phyloP scores from a whole-genome alignment of 2,797 vertebrate genomes.

The Catharus ustulatus region DNA sequence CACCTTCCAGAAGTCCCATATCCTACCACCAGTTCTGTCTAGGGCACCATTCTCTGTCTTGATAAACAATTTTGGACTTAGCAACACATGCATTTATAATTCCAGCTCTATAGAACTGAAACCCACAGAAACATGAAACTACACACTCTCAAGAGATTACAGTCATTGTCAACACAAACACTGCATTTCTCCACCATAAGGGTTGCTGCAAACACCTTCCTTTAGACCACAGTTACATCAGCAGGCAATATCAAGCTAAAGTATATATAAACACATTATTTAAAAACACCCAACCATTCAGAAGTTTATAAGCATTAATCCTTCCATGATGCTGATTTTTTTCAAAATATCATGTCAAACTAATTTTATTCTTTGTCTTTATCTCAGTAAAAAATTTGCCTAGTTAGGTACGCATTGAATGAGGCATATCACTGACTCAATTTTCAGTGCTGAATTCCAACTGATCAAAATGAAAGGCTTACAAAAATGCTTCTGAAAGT shows the following conservation, averaged over 20 bases:
- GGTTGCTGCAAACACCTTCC: background rate
- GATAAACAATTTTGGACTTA: background rate
- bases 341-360: background rate
- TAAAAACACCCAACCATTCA: background rate
- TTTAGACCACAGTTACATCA: background rate
- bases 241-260: background rate
- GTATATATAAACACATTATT: background rate
- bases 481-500: background rate
- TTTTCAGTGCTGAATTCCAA: background rate
- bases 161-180: background rate
- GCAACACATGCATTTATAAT: background rate
- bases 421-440: background rate
- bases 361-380: background rate
- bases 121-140: background rate
- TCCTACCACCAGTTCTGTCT: background rate
- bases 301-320: background rate
- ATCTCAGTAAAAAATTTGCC: background rate
- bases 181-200: background rate
- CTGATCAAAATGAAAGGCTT: background rate
- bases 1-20: rapidly evolving
- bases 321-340: background rate
- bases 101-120: background rate
- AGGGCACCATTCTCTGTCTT: background rate
- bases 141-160: background rate
- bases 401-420: background rate